Evolutionary conservation across 2,888 invertebrate species (phyloP).

Genomic region (Trissolcus brochymenae): DNA sequence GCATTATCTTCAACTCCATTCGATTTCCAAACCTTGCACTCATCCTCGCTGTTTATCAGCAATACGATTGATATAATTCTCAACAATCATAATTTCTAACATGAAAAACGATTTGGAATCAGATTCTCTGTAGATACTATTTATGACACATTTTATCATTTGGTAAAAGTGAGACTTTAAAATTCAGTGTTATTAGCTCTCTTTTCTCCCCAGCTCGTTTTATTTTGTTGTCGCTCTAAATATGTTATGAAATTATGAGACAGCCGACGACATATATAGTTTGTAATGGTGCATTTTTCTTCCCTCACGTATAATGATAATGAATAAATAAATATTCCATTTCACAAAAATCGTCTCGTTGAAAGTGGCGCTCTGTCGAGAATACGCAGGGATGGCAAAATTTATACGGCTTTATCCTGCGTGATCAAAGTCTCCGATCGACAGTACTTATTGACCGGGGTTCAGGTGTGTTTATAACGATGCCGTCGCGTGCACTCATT

Average conservation of each 20-base stretch:
- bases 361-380: not conserved
- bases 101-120: too few relatives aligned
- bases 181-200: too few relatives aligned
- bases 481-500: conserved; percentile 32
- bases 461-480: conserved; percentile 51
- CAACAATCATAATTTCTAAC: not conserved
- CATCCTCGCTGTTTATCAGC: conserved; percentile 29
- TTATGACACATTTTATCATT: too few relatives aligned
- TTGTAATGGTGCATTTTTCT: conserved; percentile 27
- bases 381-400: conserved; percentile 48
- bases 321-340: conserved; percentile 27
- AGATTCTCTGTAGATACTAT: too few relatives aligned
- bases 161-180: too few relatives aligned
- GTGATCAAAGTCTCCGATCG: conserved; percentile 54
- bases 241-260: conserved; percentile 54
- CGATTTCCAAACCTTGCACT: conserved; percentile 42
- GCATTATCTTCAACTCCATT: conserved; percentile 53
- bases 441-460: conserved; percentile 46
- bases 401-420: conserved; percentile 52
- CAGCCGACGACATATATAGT: conserved; percentile 33
- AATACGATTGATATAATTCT: conserved; percentile 35
- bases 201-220: not conserved
- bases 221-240: conserved; percentile 8
- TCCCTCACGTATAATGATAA: conserved; percentile 27
- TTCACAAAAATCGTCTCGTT: conserved; percentile 2